Evolutionary conservation across 2,888 invertebrate species (phyloP), one percentile per base, ranked within the genome.

Genomic region (Thecocarcelia acutangulata): DNA sequence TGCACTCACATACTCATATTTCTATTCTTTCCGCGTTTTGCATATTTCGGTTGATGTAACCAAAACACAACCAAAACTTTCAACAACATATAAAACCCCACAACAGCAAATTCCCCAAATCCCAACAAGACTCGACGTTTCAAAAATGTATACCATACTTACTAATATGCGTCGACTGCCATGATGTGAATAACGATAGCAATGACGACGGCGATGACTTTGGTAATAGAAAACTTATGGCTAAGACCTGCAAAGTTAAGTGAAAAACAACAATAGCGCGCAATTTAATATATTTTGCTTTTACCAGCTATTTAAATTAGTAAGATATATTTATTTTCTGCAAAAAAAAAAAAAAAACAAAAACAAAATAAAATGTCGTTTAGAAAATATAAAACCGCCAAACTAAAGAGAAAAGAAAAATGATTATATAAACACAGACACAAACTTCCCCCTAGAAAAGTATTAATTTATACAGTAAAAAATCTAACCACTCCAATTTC

Each of bases 201-300:
- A n/a, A 50, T 64, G 50, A 50, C n/a, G 42, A 42, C 19, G 42
- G n/a, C 21, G 37, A 28, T 24, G 72, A 66, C 72, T 78, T 72
- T 78, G 64, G 42, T 52, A 64, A 58, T 44, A 58, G 52, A 21
- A 78, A 44, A 72, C 58, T 66, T 52, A 50, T 72, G 42, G 64
- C 50, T 59, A 50, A 77, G 69, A 63, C 56, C 63, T 58, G 63
- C 33, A 64, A 69, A 77, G 73, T 78, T 74, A 69, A 82, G 59
- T 82, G 81, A 78, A 82, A 74, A 78, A 70, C 69, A 59, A 70
- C 73, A 68, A 63, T 33, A 24, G 40, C 74, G 69, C 40, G 54
- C 59, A 59, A 66, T 66, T 78, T 73, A 72, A 59, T 50, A 70
- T 70, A 58, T 78, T 17, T 3, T 46, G 3, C 66, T 44, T 64